Evolutionary conservation across 2,797 vertebrate genomes (phyloP).

Genomic region (Ceyx erithaca): DNA sequence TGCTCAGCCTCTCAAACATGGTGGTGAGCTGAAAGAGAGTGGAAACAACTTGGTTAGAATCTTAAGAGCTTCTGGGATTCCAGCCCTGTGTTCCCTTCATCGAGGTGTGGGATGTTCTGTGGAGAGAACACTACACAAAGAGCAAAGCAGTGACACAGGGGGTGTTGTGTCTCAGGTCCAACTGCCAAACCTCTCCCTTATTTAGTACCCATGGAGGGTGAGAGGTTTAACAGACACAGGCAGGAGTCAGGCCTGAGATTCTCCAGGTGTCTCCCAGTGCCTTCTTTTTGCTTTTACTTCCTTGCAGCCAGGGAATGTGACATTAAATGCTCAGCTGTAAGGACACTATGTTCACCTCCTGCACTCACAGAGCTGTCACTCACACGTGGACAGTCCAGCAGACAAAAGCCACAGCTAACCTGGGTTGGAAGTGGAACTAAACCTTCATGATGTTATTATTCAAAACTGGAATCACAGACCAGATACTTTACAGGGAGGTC

Average conservation of each 20-base stretch:
- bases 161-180: background rate
- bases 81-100: background rate
- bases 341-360: background rate
- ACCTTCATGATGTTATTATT: constrained; percentile 13
- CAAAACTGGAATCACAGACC: constrained; percentile 3
- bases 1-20: constrained; percentile 87
- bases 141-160: background rate
- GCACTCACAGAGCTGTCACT: constrained; percentile 16
- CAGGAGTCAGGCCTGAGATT: background rate
- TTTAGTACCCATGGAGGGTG: constrained; percentile 2
- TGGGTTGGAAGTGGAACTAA: background rate
- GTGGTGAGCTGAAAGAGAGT: constrained; percentile 83
- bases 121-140: background rate
- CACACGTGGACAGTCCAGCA: background rate
- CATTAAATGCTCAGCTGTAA: constrained; percentile 33
- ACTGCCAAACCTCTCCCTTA: background rate
- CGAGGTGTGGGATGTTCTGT: background rate
- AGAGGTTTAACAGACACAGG: background rate
- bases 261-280: background rate
- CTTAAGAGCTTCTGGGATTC: background rate
- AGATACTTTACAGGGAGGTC: background rate
- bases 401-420: constrained; percentile 20
- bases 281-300: background rate
- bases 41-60: background rate
- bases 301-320: constrained; percentile 7